Percentiles rank a stretch among this genome's conserved stretches.
Evolutionary conservation across 2,113 vertebrate species (phyloP).

Genomic region (Oncorhynchus keta): DNA sequence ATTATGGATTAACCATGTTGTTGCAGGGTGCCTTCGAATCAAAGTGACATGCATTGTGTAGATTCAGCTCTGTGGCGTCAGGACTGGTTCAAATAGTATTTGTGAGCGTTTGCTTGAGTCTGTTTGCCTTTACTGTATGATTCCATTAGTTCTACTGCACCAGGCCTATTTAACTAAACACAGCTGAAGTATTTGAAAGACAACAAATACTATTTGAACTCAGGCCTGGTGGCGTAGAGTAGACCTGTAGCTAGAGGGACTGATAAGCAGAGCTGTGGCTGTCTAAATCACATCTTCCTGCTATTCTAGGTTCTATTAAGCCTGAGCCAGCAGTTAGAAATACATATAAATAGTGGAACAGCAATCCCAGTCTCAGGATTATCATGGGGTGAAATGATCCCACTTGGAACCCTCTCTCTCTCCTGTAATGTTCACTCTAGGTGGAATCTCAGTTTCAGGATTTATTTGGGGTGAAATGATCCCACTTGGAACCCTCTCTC

Average conservation of each 20-base stretch:
- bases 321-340: conserved; percentile 35
- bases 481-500: too few relatives aligned
- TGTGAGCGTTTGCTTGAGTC: not conserved
- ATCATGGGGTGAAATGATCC: conserved; percentile 13
- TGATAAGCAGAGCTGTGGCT: conserved; percentile 38
- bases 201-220: too few relatives aligned
- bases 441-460: not conserved
- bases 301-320: conserved; percentile 43
- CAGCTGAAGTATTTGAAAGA: too few relatives aligned
- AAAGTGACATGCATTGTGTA: conserved; percentile 24
- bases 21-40: conserved; percentile 37
- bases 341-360: conserved; percentile 33
- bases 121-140: too few relatives aligned
- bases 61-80: conserved; percentile 5
- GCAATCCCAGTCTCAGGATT: conserved; percentile 32
- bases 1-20: conserved; percentile 49
- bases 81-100: not conserved
- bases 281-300: conserved; percentile 48
- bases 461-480: too few relatives aligned
- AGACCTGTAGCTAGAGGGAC: conserved; percentile 8
- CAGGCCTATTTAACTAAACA: too few relatives aligned
- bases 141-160: too few relatives aligned
- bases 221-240: too few relatives aligned
- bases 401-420: not conserved
- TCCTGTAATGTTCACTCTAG: not conserved